Conservation (phyloP, 1,140 invertebrate species). For the Chlorops oryzae region DNA sequence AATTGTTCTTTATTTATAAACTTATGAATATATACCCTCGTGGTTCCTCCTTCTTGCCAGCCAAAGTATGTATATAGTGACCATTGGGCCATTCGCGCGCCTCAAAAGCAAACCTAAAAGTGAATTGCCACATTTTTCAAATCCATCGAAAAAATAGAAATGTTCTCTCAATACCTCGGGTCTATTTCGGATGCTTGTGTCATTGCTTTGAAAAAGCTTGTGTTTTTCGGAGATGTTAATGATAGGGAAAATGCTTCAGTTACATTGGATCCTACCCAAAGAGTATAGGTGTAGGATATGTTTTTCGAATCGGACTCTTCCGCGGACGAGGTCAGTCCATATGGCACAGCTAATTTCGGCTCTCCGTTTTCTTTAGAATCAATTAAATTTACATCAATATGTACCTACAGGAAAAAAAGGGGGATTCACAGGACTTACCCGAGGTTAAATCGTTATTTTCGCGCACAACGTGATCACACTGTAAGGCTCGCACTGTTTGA, state of each 20-base stretch:
- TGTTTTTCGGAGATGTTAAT: conserved; percentile 44
- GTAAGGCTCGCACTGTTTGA: conserved; percentile 60
- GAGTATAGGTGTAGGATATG: conserved; percentile 72
- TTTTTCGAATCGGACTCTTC: conserved; percentile 61
- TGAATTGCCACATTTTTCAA: not conserved
- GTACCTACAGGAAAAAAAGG: not conserved
- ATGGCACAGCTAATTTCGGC: conserved; percentile 43
- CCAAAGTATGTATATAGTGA: conserved; percentile 81
- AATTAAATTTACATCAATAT: not conserved
- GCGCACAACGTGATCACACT: conserved; percentile 56
- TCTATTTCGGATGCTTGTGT: conserved; percentile 73
- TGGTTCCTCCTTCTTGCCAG: conserved; percentile 78
- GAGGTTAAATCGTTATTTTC: conserved; percentile 40
- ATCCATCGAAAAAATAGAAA: not conserved
- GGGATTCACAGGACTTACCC: conserved; percentile 23
- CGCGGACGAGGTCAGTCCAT: conserved; percentile 48
- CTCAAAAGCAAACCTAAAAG: conserved; percentile 57
- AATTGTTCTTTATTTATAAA: not conserved
- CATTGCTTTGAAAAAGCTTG: conserved; percentile 74
- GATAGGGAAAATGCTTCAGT: conserved; percentile 50
- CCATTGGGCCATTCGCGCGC: conserved; percentile 84
- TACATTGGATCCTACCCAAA: conserved; percentile 79
- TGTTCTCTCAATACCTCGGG: conserved; percentile 44
- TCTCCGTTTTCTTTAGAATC: conserved; percentile 40
- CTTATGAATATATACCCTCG: conserved; percentile 53